Percentiles rank a stretch among this genome's conserved stretches.
Conservation (phyloP, 53 echinoderm and acorn worm species). For the Stichopus horrens region DNA sequence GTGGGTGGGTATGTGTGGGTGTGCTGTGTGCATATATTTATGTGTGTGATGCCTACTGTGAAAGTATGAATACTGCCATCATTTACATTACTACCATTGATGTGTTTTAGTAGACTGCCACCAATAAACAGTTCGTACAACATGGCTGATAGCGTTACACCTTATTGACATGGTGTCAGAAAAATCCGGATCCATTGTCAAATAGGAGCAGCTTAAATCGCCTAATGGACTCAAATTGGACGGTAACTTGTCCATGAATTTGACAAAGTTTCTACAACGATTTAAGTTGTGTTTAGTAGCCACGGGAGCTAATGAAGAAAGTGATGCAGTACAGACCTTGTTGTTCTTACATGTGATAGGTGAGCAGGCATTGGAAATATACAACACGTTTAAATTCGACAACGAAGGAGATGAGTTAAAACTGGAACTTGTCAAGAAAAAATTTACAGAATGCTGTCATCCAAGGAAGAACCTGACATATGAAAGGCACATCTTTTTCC, state of each 20-base stretch:
- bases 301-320: conserved; percentile 48
- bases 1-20: too few species aligned
- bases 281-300: conserved; percentile 48
- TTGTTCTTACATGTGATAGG: conserved; percentile 46
- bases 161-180: too few species aligned
- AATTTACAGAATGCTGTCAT: conserved; percentile 26
- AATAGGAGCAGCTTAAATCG: too few species aligned
- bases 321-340: conserved; percentile 9
- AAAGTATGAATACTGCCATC: too few species aligned
- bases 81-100: too few species aligned
- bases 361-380: conserved; percentile 48
- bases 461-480: conserved; percentile 49
- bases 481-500: conserved; percentile 56
- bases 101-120: too few species aligned
- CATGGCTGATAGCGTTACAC: too few species aligned
- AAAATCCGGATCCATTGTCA: too few species aligned
- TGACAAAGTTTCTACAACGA: conserved; percentile 16
- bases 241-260: too few species aligned
- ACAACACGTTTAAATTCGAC: conserved; percentile 45
- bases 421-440: neutral
- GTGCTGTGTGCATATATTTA: neutral
- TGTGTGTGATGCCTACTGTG: neutral
- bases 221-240: too few species aligned
- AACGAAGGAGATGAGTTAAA: neutral
- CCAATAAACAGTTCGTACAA: too few species aligned